Percentiles rank a stretch among this genome's conserved stretches.
Conservation (phyloP, 2,888 invertebrate species). For the Didymodactylos carnosus region DNA sequence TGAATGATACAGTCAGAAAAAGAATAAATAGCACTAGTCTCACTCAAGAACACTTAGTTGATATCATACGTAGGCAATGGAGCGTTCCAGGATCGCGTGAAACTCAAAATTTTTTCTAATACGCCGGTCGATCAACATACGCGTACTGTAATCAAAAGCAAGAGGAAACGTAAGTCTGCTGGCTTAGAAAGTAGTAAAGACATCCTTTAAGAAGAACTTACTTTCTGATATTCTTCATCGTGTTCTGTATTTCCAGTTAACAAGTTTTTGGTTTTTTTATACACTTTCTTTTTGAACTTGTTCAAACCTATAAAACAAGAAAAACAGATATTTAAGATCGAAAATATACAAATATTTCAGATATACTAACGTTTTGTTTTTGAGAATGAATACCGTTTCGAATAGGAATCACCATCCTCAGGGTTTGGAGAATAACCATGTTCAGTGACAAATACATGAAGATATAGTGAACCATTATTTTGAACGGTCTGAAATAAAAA, state of each 20-base stretch:
- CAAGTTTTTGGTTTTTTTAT: slow-evolving; percentile 70
- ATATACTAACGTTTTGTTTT: slow-evolving; percentile 6
- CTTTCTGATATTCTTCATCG: slow-evolving; percentile 48
- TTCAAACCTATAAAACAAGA: slow-evolving; percentile 44
- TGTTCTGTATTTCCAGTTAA: slow-evolving; percentile 64
- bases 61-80: too few species aligned
- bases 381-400: slow-evolving; percentile 3
- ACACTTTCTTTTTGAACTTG: slow-evolving; percentile 67
- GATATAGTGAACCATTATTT: slow-evolving; percentile 71
- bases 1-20: too few species aligned
- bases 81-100: too few species aligned
- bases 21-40: too few species aligned
- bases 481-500: too few species aligned
- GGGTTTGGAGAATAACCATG: slow-evolving; percentile 63
- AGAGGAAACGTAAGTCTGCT: too few species aligned
- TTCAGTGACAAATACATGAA: slow-evolving; percentile 70
- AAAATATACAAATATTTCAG: not conserved
- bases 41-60: too few species aligned
- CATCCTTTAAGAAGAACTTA: too few species aligned
- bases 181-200: too few species aligned
- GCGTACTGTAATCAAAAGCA: too few species aligned
- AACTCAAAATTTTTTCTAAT: too few species aligned
- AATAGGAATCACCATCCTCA: slow-evolving; percentile 28
- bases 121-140: too few species aligned
- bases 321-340: not conserved